phyloP scores from a whole-genome alignment of 1,140 invertebrate genomes.

The Nasonia giraulti region DNA sequence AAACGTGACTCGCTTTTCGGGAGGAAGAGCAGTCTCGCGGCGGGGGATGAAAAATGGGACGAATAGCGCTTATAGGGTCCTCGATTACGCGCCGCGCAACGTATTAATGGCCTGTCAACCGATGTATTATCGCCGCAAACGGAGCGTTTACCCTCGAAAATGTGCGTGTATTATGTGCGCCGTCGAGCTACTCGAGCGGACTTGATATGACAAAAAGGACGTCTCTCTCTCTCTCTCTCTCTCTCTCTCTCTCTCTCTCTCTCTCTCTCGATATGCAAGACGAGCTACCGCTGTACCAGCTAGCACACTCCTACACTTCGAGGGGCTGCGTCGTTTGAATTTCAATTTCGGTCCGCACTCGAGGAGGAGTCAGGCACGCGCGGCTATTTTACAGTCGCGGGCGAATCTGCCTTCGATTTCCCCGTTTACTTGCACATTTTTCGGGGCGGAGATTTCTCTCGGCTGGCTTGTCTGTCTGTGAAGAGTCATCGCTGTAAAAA shows the following conservation, averaged over 20 bases:
- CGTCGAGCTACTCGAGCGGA: background rate
- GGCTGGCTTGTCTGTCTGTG: background rate
- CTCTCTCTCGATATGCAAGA: too few relatives aligned
- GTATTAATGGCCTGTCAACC: conserved; percentile 51
- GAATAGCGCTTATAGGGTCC: conserved; percentile 27
- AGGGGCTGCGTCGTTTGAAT: conserved; percentile 18
- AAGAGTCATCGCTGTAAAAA: background rate
- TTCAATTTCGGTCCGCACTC: conserved; percentile 19
- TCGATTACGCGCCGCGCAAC: conserved; percentile 30
- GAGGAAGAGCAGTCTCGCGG: conserved; percentile 17
- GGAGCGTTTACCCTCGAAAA: conserved; percentile 25
- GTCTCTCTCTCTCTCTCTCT: background rate
- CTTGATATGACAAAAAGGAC: conserved; percentile 11
- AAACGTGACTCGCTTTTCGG: conserved; percentile 59
- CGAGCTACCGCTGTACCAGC: background rate
- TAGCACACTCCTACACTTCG: too few relatives aligned
- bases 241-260: background rate
- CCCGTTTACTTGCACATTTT: conserved; percentile 19
- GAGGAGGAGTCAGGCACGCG: background rate
- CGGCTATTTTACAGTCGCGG: conserved; percentile 13
- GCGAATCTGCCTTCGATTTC: conserved; percentile 7
- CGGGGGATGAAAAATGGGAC: conserved; percentile 49
- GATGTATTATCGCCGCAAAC: conserved; percentile 15
- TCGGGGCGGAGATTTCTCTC: background rate
- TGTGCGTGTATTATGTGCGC: background rate